Base-by-base conservation (phyloP, 2,888 invertebrate species). In the Steinernema carpocapsae region DNA sequence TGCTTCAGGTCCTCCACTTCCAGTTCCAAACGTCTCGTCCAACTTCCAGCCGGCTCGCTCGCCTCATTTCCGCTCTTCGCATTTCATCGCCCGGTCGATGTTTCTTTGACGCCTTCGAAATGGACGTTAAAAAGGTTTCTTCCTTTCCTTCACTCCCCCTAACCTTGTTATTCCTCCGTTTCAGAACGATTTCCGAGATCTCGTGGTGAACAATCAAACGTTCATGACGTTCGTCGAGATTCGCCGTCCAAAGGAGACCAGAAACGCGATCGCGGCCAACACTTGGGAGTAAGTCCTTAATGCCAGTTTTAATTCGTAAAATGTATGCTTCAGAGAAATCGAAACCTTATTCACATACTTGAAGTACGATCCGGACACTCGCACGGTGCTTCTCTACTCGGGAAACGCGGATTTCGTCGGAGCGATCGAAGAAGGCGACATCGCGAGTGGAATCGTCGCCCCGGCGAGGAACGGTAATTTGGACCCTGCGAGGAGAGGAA, bases 181-280 rank as follows among this genome's bases (percentile, higher is more conserved):
- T 64, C 64, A 64, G 64, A 64, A 37, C 29, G 29, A 19, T 32
- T 64, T 64, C 64, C 64, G 19, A 32, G 64, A 64, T 64, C 64
- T 64, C 32, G 64, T 32, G 7, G 64, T 64, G 64, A 64, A 64
- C 32, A 64, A 64, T n/a, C 64, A 64, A 29, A 64, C 29, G 64
- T 32, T 32, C 7, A 29, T 64, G 32, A 64, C 64, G 32, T 64
- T 64, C 37, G 64, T 64, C 64, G 64, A 64, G 64, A 32, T 64
- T 64, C 32, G 32, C 17, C 64, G 64, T 6, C 64, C 64, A 32
- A 64, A 64, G 37, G 64, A 64, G 7, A 64, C 64, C 29, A 10
- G 3, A 22, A 64, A 64, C 64, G 22, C 32, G 12, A n/a, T 64
- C 17, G 12, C 64, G 12, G 7, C 32, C 29, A 29, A 64, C 29